phyloP scores from a whole-genome alignment of 2,888 invertebrate genomes.

The Bedellia somnulentella region DNA sequence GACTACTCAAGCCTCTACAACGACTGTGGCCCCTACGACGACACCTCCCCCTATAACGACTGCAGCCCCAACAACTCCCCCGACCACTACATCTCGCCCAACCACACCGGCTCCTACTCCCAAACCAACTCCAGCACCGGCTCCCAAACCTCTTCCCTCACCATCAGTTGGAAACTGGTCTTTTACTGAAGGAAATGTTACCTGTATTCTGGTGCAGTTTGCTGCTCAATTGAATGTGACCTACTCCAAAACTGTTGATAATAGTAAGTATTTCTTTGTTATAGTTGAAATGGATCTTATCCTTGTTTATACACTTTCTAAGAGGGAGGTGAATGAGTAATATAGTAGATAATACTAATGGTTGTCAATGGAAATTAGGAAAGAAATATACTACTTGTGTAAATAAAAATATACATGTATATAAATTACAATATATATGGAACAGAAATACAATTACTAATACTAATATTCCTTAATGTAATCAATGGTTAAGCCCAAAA shows the following conservation, averaged over 20 bases:
- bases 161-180: conserved; percentile 33
- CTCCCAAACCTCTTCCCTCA: conserved; percentile 21
- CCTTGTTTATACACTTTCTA: too few species aligned
- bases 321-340: too few species aligned
- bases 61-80: conserved; percentile 29
- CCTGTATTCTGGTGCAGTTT: conserved; percentile 69
- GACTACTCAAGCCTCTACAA: conserved; percentile 39
- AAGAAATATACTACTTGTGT: conserved; percentile 7
- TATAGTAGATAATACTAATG: too few species aligned
- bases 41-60: conserved; percentile 14
- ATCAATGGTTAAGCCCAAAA: too few species aligned
- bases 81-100: conserved; percentile 18
- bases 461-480: too few species aligned
- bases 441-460: too few species aligned
- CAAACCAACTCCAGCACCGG: conserved; percentile 19
- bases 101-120: conserved; percentile 17
- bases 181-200: conserved; percentile 35
- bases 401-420: too few species aligned
- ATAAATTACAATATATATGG: too few species aligned
- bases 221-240: conserved; percentile 67
- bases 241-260: conserved; percentile 26
- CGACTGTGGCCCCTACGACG: conserved; percentile 25
- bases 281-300: too few species aligned
- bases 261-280: conserved; percentile 3
- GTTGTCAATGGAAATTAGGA: too few species aligned